Base-by-base conservation (phyloP, 1,140 invertebrate species). In the Popillia japonica region DNA sequence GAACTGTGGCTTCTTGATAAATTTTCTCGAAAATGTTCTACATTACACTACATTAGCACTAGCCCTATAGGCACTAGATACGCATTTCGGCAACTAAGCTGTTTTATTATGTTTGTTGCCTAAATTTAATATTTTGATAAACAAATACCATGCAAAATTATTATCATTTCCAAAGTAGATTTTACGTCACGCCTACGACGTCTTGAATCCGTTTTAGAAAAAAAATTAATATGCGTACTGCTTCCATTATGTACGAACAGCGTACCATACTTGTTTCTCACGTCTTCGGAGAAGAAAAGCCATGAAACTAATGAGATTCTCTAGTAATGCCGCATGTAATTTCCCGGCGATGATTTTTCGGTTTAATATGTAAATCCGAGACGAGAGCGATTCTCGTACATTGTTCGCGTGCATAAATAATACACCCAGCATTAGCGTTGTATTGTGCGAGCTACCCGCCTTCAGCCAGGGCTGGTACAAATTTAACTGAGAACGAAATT, bases 381-480 rank as follows among this genome's bases (percentile, higher is more conserved):
- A 55, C 48, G n/a, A 17, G 48, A 55, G 17, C 48, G 48, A 55
- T 14, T n/a, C 48, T 55, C 48, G 48, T 55, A 55, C 48, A 55
- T 55, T 55, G 10, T 55, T 55, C 48, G n/a, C 48, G n/a, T 14
- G 17, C 48, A 55, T 55, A 55, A 55, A 55, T 55, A 55, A n/a
- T 55, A 55, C n/a, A 55, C 11, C 14, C 14, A 14, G 48, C 48
- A 55, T 55, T 55, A 55, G n/a, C 48, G 11, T 17, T n/a, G 48
- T 17, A 20, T 55, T 55, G 48, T 55, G 17, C n/a, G 48, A 17
- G 11, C 48, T 34, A 55, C 0, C n/a, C 17, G 6, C 48, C 14
- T 55, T 14, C 17, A 17, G 2, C 48, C 48, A 55, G 17, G 8
- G 3, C 9, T 48, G 14, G 17, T 17, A 55, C 17, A n/a, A 55